Base-by-base conservation (phyloP, 2,113 vertebrate species). In the Trogon surrucura region DNA sequence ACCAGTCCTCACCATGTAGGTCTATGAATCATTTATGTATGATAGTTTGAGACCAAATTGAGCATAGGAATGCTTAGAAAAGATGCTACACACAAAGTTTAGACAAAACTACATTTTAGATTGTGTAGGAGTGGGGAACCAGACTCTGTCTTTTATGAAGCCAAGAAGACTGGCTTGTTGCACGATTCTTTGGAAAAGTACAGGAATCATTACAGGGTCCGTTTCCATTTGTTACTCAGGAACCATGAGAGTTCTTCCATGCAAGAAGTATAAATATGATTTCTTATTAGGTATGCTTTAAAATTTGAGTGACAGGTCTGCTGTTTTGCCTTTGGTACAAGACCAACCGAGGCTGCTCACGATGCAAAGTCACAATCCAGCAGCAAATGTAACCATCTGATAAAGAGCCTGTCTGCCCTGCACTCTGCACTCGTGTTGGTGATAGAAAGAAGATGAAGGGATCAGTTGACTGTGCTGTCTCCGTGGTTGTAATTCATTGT, bases 361-460 rank as follows among this genome's bases (percentile, higher is more conserved):
- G 30, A 5, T 9, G 47, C 6, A 25, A 5, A 26, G 36, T 5
- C n/a, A 2, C 48, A 34, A 7, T 4, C 44, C 34, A 0, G 18
- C 5, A n/a, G 26, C 5, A 3, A 6, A 9, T 0, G 30, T 11
- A 38, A 5, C 8, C 16, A 1, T 16, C 50, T 34, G 74, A 26
- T 14, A 13, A 22, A 18, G 34, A 36, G 10, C 23, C 27, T 1
- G 2, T 5, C 25, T 15, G 0, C 23, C 5, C 3, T 25, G 50
- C 30, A 3, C 3, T 53, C 75, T 13, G 11, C 8, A 2, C 5
- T 41, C 38, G 1, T 7, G 5, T 7, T 53, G 69, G 3, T 0
- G 6, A 8, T 25, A 21, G 16, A 13, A 10, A 50, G 58, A 47
- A 5, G 25, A 18, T 4, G 15, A 32, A 17, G 64, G n/a, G 21